Conservation (phyloP, 2,888 invertebrate genomes). For the Seladonia tumulorum region DNA sequence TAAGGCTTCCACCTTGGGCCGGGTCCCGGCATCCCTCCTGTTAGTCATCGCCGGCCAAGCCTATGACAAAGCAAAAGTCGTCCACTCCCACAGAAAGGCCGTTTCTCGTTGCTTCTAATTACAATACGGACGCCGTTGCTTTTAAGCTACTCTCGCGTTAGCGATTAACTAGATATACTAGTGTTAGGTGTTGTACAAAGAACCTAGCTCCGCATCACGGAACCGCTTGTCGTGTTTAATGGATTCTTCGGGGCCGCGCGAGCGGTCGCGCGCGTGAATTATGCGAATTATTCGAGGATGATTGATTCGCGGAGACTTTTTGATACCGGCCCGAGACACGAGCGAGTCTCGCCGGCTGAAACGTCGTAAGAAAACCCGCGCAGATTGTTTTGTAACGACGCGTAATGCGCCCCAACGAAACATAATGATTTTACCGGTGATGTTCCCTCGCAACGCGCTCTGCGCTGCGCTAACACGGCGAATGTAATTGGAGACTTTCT, state of each 20-base stretch:
- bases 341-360: background rate
- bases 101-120: slow-evolving; percentile 65
- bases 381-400: slow-evolving; percentile 13
- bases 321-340: slow-evolving; percentile 18
- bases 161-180: slow-evolving; percentile 48
- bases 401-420: background rate
- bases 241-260: slow-evolving; percentile 35
- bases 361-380: background rate
- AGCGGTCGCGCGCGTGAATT: slow-evolving; percentile 6
- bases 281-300: slow-evolving; percentile 46
- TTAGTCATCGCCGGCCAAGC: slow-evolving; percentile 54
- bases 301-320: slow-evolving; percentile 47
- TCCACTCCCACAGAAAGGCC: slow-evolving; percentile 61
- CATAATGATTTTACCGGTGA: background rate
- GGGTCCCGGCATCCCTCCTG: slow-evolving; percentile 50
- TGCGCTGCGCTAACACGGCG: background rate
- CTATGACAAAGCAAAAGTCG: slow-evolving; percentile 70
- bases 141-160: slow-evolving; percentile 42
- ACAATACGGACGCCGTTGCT: slow-evolving; percentile 46
- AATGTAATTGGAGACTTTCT: background rate
- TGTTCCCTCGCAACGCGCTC: background rate
- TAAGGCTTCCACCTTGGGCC: slow-evolving; percentile 50
- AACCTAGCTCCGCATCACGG: background rate
- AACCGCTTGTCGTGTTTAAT: slow-evolving; percentile 37
- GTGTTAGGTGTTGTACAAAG: slow-evolving; percentile 21